These are phyloP conservation scores for Drosophila phalerata DNA, from an alignment of 2,888 invertebrate species.

Conservation along the genomic window DNA sequence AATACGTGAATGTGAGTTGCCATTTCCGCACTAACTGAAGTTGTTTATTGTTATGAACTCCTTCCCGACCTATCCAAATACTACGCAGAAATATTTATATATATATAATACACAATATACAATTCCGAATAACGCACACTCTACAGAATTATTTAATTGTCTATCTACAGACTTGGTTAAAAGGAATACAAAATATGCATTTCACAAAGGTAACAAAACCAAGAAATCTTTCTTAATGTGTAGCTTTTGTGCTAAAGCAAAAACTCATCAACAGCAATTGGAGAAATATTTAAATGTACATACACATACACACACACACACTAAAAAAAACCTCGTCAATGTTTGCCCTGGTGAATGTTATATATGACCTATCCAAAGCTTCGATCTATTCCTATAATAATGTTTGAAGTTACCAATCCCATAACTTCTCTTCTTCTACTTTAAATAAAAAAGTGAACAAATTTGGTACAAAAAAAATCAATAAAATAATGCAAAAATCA, in stretches of 20 bases:
- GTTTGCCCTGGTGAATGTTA: conserved; percentile 54
- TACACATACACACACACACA: conserved; percentile 20
- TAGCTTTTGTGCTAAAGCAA: conserved; percentile 72
- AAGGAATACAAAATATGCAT: conserved; percentile 62
- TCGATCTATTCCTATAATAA: conserved; percentile 28
- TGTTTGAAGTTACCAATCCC: conserved; percentile 32
- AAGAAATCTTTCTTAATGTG: conserved; percentile 32
- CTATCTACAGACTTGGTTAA: conserved; percentile 75
- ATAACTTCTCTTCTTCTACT: conserved; percentile 29
- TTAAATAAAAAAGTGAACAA: conserved; percentile 50
- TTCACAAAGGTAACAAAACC: conserved; percentile 71
- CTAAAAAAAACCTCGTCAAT: conserved; percentile 44
- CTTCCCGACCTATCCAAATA: conserved; percentile 22
- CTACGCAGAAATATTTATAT: conserved; percentile 13
- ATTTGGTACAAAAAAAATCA: conserved; percentile 41
- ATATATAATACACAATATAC: conserved; percentile 13
- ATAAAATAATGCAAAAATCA: conserved; percentile 76
- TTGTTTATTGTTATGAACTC: conserved; percentile 59
- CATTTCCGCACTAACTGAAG: conserved; percentile 69
- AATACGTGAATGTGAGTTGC: conserved; percentile 83
- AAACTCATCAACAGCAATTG: conserved; percentile 45
- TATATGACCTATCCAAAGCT: conserved; percentile 46
- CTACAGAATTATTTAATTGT: conserved; percentile 61
- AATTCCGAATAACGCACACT: conserved; percentile 26
- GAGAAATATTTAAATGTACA: conserved; percentile 14